Evolutionary conservation across 2,113 vertebrate species (phyloP), one percentile per base, ranked within the genome.

Genomic region (Calyptomena viridis): DNA sequence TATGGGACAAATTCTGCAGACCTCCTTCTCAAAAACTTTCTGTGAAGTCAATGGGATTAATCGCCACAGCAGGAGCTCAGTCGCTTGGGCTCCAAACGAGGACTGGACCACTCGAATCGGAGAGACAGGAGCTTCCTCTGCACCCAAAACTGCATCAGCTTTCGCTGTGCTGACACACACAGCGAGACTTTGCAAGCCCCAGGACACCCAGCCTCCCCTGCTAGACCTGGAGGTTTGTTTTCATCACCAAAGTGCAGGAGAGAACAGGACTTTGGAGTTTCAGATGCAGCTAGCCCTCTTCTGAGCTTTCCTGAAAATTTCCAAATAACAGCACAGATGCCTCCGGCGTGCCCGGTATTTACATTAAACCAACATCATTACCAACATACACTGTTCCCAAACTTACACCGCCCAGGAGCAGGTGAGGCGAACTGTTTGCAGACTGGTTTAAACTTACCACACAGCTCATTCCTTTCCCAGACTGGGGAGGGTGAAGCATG

Each of bases 401-500:
- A 85, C 50, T 75, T 28, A 17, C 72, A 60, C 85, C 83, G 74
- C 89, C 95, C 88, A 85, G 75, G 71, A 97, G 76, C 86, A 97
- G 95, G 83, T 97, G 92, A 96, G 92, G 90, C 89, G 89, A 96
- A 89, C 46, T 93, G 84, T 89, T 87, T 94, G 88, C 89, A 97
- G 90, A 71, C 88, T 95, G 86, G 84, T 93, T 92, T 96, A 88
- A 94, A 87, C 93, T 97, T 56, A 95, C 92, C 95, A 87, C 79
- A 62, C 90, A 93, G 94, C 78, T 39, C 40, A 87, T 93, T 96
- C 85, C 94, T 96, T 96, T 96, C 94, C 88, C 89, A 95, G 95
- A 90, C 87, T 86, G 76, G 78, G 92, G 55, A 91, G 85, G 72
- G 95, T 86, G 94, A 97, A 92, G 94, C 92, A 80, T 91, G 95